phyloP scores from a whole-genome alignment of 1,140 invertebrate species.

The Alviniconcha marisindica region DNA sequence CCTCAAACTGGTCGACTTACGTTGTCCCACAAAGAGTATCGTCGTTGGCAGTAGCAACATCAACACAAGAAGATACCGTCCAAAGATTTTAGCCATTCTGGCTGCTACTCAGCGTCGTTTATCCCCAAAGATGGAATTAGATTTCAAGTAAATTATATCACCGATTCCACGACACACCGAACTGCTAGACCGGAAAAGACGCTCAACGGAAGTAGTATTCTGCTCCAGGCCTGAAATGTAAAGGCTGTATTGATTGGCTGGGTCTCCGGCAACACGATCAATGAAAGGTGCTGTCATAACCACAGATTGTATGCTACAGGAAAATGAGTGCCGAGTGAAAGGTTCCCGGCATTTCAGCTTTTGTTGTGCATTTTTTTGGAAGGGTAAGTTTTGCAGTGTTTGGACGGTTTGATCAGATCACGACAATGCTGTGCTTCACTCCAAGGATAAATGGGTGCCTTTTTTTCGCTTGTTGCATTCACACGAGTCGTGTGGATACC shows the following conservation, averaged over 20 bases:
- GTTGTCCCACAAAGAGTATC: constrained; percentile 16
- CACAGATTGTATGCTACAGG: constrained; percentile 15
- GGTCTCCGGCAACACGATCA: constrained; percentile 14
- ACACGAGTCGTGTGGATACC: too few relatives aligned
- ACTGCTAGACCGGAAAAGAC: neutral
- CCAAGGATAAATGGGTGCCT: too few relatives aligned
- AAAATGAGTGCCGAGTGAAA: constrained; percentile 19
- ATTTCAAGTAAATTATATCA: too few relatives aligned
- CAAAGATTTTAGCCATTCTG: neutral
- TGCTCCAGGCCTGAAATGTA: neutral
- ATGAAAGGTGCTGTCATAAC: constrained; percentile 8
- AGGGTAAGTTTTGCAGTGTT: neutral
- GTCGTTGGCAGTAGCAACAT: constrained; percentile 24
- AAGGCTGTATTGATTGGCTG: constrained; percentile 18
- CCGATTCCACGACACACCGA: too few relatives aligned
- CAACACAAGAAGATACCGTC: neutral
- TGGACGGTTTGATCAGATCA: neutral
- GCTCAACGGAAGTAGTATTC: neutral
- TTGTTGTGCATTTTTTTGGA: constrained; percentile 20
- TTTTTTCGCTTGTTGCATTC: too few relatives aligned
- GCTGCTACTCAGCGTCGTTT: neutral
- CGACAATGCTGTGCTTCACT: too few relatives aligned
- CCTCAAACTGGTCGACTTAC: neutral
- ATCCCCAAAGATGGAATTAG: too few relatives aligned
- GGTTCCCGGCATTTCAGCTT: constrained; percentile 25